phyloP scores from a whole-genome alignment of 1,140 invertebrate species.

The Eubasilissa regina region DNA sequence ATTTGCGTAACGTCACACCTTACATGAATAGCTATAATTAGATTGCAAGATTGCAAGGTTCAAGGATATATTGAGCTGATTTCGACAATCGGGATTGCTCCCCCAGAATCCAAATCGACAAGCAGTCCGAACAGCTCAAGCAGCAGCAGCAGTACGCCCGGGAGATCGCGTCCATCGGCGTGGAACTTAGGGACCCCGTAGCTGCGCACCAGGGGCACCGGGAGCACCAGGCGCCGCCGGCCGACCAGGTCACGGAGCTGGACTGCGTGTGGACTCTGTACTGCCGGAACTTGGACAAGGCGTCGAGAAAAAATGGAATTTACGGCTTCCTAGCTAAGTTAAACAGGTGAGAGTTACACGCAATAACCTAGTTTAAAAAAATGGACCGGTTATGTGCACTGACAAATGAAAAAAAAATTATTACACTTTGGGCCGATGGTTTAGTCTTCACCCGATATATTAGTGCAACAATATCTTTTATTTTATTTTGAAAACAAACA shows the following conservation, averaged over 20 bases:
- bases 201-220: no score
- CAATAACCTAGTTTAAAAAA: not conserved
- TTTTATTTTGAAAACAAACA: conserved; percentile 16
- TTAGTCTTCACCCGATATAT: not conserved
- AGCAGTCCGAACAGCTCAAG: conserved; percentile 48
- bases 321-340: conserved; percentile 76
- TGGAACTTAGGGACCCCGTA: not conserved
- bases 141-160: not conserved
- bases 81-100: no score
- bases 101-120: not conserved
- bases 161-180: not conserved
- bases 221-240: not conserved
- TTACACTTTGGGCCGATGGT: not conserved
- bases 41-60: no score
- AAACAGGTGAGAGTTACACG: conserved; percentile 71
- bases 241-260: conserved; percentile 64
- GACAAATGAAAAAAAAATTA: not conserved
- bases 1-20: no score
- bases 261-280: conserved; percentile 78
- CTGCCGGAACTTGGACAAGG: conserved; percentile 75
- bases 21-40: no score
- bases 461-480: not conserved
- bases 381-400: not conserved
- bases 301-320: conserved; percentile 71
- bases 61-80: no score